Base-by-base conservation (phyloP, 2,888 invertebrate genomes). In the Strigamia maritima region DNA sequence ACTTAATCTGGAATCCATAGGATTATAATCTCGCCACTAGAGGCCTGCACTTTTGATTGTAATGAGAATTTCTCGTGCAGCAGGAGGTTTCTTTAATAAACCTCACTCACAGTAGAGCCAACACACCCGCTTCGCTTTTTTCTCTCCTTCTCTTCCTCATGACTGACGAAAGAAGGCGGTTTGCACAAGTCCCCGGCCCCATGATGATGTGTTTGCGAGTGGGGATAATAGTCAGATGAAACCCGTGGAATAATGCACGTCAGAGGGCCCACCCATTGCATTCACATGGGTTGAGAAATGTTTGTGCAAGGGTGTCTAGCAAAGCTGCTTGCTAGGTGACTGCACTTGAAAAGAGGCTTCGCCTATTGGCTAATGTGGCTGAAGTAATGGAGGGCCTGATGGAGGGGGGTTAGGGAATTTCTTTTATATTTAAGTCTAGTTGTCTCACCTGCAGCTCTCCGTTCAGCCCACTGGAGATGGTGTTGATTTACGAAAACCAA, bases 21-120 rank as follows among this genome's bases (percentile, higher is more conserved):
- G 60, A 60, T n/a, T 60, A 60, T 60, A 60, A 60, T 60, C 60
- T 60, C 60, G n/a, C 60, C 60, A 60, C 60, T 19, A 60, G 60
- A 19, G 60, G 60, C 60, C 60, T 22, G 22, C 60, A 24, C 60
- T 60, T 60, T 60, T 60, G 60, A 60, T 60, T 60, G 60, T 60
- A 60, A 60, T 60, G 60, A 60, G 60, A 60, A 60, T 60, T 60
- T 60, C n/a, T 60, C 60, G 60, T 60, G 60, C 60, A 60, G 60
- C 60, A 10, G 60, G 60, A 60, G 60, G 60, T 19, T 60, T 60
- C 22, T 24, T 60, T 60, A 60, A 60, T 60, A 60, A 60, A 60
- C 60, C 16, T 16, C 2, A 10, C 60, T 19, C 4, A 60, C 60
- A 60, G 10, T n/a, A n/a, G n/a, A n/a, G n/a, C n/a, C n/a, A n/a